A percentile compares a stretch with the other conserved stretches of the same genome.
Conservation (phyloP, 1,140 invertebrate genomes). For the Monochamus saltuarius region DNA sequence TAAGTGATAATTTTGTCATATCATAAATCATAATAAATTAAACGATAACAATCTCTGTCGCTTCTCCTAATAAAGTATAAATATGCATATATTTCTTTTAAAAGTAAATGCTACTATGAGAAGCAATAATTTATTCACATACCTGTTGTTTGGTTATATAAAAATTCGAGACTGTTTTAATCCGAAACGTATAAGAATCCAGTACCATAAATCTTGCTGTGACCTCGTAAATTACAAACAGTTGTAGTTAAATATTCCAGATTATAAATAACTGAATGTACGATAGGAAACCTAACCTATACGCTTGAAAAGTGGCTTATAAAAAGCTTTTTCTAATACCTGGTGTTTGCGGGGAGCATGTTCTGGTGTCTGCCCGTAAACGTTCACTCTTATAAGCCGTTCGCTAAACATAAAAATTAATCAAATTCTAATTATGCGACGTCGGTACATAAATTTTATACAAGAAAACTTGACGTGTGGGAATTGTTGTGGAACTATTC, state of each 20-base stretch:
- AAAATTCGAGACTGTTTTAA: conserved; percentile 49
- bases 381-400: conserved; percentile 41
- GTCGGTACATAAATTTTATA: conserved; percentile 36
- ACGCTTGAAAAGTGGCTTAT: conserved; percentile 27
- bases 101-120: conserved; percentile 41
- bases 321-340: conserved; percentile 51
- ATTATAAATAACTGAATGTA: conserved; percentile 53
- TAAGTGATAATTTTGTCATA: conserved; percentile 28
- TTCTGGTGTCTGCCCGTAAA: conserved; percentile 36
- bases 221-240: conserved; percentile 54
- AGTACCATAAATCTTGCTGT: conserved; percentile 50
- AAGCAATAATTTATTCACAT: conserved; percentile 45
- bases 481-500: conserved; percentile 41
- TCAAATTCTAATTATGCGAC: conserved; percentile 50
- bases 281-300: conserved; percentile 26
- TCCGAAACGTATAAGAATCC: conserved; percentile 52
- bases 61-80: conserved; percentile 41
- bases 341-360: conserved; percentile 39
- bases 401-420: conserved; percentile 49
- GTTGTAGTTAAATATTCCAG: conserved; percentile 54
- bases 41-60: conserved; percentile 39
- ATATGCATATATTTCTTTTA: conserved; percentile 43
- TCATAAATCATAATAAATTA: conserved; percentile 33
- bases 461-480: conserved; percentile 14
- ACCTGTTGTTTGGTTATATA: conserved; percentile 48